Base-by-base conservation (phyloP, 35 echinoderm and acorn worm species). In the Apostichopus californicus region DNA sequence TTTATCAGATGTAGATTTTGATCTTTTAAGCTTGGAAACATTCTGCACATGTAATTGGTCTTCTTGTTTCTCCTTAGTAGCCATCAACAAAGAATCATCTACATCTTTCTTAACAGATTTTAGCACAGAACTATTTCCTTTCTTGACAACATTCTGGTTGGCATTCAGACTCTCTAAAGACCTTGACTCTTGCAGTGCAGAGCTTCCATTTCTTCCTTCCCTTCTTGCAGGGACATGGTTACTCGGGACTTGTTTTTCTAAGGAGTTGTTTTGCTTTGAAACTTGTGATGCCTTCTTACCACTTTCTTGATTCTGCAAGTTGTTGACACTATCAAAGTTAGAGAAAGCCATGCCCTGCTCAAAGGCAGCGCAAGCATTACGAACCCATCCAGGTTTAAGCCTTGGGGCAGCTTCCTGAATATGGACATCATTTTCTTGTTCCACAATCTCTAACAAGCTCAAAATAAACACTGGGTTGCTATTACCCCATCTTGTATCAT, bases 351-450 rank as follows among this genome's bases (percentile, higher is more conserved):
- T 66, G 21, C 86, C 86, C 64, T 72, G 57, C 64, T 89, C 86
- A 73, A 89, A 89, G 6, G 86, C 86, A n/a, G 86, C 86, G 54
- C 86, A 89, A 2, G 63, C 86, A 89, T 73, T 89, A 18, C 63
- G 86, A 52, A 87, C 86, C 86, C 86, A 87, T 13, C 86, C 86
- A 9, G 86, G 86, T 71, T 87, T 56, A 13, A 87, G 86, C 86
- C 86, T 87, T n/a, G 10, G 86, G 22, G 86, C 57, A 17, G 86
- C 86, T 71, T 87, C 86, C n/a, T 87, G 58, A 11, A 87, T 34
- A 46, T 87, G 86, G 17, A 71, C 57, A 10, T 68, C 64, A 87
- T 57, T 87, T 54, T 87, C 86, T 17, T 64, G 55, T 20, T 87
- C 86, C 86, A 87, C 86, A 71, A 87, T 87, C 86, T 87, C 86